Conservation (phyloP, 1,140 invertebrate genomes). For the Aradophagus sp. region DNA sequence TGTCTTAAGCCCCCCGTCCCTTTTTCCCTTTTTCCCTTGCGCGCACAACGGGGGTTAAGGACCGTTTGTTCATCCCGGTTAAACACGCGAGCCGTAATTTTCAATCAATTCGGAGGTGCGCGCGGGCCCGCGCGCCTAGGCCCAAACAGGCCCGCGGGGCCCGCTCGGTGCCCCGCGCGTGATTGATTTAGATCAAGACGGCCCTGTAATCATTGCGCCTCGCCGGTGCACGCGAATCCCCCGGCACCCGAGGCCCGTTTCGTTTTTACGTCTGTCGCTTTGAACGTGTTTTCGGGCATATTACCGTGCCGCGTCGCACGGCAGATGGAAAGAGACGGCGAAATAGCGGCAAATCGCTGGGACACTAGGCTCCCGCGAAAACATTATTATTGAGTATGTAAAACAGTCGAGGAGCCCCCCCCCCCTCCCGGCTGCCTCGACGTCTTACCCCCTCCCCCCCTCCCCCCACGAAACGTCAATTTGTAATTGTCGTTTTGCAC, state of each 20-base stretch:
- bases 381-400: slow-evolving; percentile 60
- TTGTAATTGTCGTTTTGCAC: too few relatives aligned
- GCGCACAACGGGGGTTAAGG: slow-evolving; percentile 32
- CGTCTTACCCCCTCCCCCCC: neutral
- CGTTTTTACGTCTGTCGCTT: slow-evolving; percentile 59
- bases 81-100: slow-evolving; percentile 55
- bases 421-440: neutral
- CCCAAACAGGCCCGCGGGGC: slow-evolving; percentile 39
- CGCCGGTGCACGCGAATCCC: slow-evolving; percentile 58
- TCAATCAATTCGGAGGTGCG: slow-evolving; percentile 53
- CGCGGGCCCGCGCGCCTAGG: slow-evolving; percentile 38
- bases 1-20: too few relatives aligned
- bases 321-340: too few relatives aligned
- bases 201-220: slow-evolving; percentile 57
- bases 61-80: slow-evolving; percentile 36
- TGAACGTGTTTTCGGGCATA: slow-evolving; percentile 52
- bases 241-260: slow-evolving; percentile 54
- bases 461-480: too few relatives aligned
- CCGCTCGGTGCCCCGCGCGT: slow-evolving; percentile 44
- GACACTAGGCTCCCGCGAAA: slow-evolving; percentile 51
- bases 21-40: slow-evolving; percentile 7
- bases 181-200: slow-evolving; percentile 61
- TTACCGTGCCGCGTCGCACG: slow-evolving; percentile 51
- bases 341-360: slow-evolving; percentile 50
- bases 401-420: slow-evolving; percentile 23